Evolutionary conservation across 2,797 vertebrate species (phyloP).

Genomic region (Hydrocynus forskahlii): DNA sequence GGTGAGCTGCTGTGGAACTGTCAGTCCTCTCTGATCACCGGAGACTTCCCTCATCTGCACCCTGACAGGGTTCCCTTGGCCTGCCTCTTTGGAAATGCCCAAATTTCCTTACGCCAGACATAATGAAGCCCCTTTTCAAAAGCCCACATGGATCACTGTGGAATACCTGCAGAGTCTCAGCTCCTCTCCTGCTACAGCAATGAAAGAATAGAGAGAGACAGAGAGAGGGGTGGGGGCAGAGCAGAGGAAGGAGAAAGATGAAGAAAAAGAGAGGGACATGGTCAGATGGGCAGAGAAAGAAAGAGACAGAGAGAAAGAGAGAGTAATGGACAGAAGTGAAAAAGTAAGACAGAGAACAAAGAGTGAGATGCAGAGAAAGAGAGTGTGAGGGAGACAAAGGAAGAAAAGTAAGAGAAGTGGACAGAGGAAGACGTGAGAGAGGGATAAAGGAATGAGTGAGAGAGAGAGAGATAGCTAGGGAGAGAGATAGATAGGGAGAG

Average conservation of each 20-base stretch:
- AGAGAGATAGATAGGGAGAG: too few species aligned
- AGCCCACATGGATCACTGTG: conserved; percentile 91
- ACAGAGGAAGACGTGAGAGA: background rate
- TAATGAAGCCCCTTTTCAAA: conserved; percentile 95
- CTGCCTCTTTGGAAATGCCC: conserved; percentile 93
- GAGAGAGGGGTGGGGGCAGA: background rate
- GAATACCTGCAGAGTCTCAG: conserved; percentile 92
- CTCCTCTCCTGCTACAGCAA: conserved; percentile 87
- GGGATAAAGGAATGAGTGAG: conserved; percentile 28
- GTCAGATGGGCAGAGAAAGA: conserved; percentile 29
- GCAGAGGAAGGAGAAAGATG: background rate
- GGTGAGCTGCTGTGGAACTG: conserved; percentile 76
- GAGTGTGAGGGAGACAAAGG: conserved; percentile 54
- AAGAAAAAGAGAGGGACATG: conserved; percentile 61
- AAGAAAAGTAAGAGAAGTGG: background rate
- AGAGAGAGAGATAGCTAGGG: too few species aligned
- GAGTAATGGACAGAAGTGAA: background rate
- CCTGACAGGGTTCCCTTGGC: conserved; percentile 87
- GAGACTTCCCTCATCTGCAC: conserved; percentile 81
- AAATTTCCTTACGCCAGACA: conserved; percentile 98
- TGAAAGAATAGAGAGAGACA: conserved; percentile 45
- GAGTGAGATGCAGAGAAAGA: conserved; percentile 52
- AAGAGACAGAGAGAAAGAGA: conserved; percentile 1
- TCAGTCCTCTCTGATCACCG: conserved; percentile 76
- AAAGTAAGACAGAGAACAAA: background rate